Evolutionary conservation across 2,888 invertebrate species (phyloP).

Genomic region (Seira ritae): DNA sequence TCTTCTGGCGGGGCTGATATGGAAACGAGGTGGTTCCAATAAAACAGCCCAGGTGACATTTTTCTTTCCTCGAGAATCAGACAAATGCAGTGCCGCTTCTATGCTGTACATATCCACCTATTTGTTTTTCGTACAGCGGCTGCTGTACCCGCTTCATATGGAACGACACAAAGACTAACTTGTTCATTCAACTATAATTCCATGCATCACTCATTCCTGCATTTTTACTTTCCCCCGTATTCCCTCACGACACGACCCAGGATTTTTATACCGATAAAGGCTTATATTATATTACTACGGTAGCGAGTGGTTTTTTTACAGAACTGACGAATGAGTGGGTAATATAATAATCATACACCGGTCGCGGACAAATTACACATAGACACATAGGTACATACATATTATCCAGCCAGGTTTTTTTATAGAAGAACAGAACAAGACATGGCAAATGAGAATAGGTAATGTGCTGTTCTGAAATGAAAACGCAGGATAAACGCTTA

Average conservation of each 20-base stretch:
- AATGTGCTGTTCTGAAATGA: not conserved
- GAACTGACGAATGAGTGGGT: not conserved
- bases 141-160: not conserved
- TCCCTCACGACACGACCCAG: too few species aligned
- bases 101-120: too few species aligned
- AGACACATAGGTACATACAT: too few species aligned
- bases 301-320: not conserved
- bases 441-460: not conserved
- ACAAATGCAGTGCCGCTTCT: not conserved
- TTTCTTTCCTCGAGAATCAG: conserved; percentile 46
- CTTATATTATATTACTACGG: not conserved
- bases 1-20: conserved; percentile 57
- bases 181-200: not conserved
- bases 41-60: conserved; percentile 62
- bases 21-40: conserved; percentile 57
- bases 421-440: too few species aligned
- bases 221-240: too few species aligned
- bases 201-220: not conserved
- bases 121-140: too few species aligned
- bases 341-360: conserved; percentile 45
- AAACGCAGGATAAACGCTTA: not conserved
- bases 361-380: conserved; percentile 58
- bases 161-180: not conserved
- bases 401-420: not conserved
- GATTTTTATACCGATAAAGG: too few species aligned